Evolutionary conservation across 2,113 vertebrate genomes (phyloP), one percentile per base, ranked within the genome.

Genomic region (Campylomormyrus numenius): DNA sequence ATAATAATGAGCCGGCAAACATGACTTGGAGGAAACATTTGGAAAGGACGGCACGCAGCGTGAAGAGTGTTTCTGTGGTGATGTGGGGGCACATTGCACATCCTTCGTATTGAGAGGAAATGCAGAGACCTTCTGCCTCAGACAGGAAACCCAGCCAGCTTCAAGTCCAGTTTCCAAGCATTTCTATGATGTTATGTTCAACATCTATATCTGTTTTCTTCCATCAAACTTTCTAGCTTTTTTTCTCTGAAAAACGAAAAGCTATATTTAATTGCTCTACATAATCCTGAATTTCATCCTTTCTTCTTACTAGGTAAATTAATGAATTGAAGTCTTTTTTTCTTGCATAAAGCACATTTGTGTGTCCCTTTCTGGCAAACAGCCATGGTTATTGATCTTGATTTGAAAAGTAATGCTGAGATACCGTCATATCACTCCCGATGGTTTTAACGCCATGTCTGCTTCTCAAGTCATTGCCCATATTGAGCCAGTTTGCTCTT

Each of bases 1-100:
- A 95, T 94, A 93, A 94, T 96, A 95, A 96, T 95, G 95, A 94
- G 94, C 92, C 42, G 94, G 93, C 92, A 92, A 93, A 96, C 93
- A 92, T 94, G 95, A 94, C 94, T 94, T 87, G 91, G 92, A 92
- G 50, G 27, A 50, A 49, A 84, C 35, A 27, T 21, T 27, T 31
- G n/a, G 27, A 80, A 77, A 49, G n/a, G 27, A 35, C 1, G 13
- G 11, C 48, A 3, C 1, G 53, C 53, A 5, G 52, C 15, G 52
- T 19, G 17, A 21, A 56, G 1, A 2, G 11, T 39, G 56, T 4
- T 27, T 48, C 19, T 27, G 31, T 35, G 19, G 19, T 88, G 86
- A 52, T 88, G 27, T 19, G 49, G 7, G 17, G 56, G 39, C 53
- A 42, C 27, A 15, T 89, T 58, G 49, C 27, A 13, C 19, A 27